Conservation (phyloP, 2,888 invertebrate species). For the Sycophila texana region DNA sequence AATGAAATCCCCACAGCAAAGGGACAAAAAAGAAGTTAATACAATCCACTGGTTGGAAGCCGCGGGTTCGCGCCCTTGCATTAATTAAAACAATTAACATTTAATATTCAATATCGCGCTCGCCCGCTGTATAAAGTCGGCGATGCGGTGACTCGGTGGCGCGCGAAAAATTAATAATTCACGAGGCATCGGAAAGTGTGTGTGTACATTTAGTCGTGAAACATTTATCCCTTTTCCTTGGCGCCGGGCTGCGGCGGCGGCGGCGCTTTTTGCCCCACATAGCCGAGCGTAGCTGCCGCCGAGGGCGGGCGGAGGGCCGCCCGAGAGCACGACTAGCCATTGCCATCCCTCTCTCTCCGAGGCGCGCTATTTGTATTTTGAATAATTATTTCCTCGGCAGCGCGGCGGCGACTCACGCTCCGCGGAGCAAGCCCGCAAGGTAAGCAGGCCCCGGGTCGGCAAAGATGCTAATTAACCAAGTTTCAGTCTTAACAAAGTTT, state of each 20-base stretch:
- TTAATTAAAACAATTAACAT: slow-evolving; percentile 44
- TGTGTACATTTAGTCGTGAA: slow-evolving; percentile 35
- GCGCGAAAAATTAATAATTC: slow-evolving; percentile 49
- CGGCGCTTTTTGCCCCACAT: slow-evolving; percentile 18
- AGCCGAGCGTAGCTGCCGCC: not conserved
- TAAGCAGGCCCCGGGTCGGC: slow-evolving; percentile 66
- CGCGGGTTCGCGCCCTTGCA: not conserved
- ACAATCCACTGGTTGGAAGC: no score
- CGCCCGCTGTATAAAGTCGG: not conserved
- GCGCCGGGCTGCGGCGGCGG: not conserved
- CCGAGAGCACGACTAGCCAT: not conserved
- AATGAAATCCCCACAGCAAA: not conserved
- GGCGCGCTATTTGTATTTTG: slow-evolving; percentile 64
- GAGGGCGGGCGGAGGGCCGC: not conserved
- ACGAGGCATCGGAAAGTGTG: slow-evolving; percentile 40
- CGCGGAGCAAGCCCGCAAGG: slow-evolving; percentile 62
- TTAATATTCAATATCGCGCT: slow-evolving; percentile 3
- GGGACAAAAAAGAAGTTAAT: not conserved
- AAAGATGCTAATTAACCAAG: slow-evolving; percentile 76
- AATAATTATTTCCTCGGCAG: slow-evolving; percentile 66
- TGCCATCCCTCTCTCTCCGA: slow-evolving; percentile 60
- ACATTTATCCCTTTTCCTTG: slow-evolving; percentile 47
- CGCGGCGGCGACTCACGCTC: slow-evolving; percentile 32
- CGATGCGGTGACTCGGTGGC: not conserved
- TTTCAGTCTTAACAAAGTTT: slow-evolving; percentile 74